A percentile compares a stretch with the other conserved stretches of the same genome.
Conservation (phyloP, 2,888 invertebrate species). For the Aspidiotus rigidus region DNA sequence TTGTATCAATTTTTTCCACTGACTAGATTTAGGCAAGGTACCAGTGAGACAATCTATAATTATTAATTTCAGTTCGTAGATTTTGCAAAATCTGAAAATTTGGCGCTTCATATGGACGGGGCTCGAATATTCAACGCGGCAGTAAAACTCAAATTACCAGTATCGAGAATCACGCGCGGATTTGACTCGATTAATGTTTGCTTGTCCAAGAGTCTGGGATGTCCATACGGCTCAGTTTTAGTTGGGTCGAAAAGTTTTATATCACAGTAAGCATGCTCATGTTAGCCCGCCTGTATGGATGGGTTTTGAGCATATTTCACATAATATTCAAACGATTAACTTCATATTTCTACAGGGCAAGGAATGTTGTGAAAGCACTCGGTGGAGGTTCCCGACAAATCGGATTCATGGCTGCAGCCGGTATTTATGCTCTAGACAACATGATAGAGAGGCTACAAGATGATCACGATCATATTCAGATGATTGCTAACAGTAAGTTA, state of each 20-base stretch:
- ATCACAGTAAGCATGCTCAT: not conserved
- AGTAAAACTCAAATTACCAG: conserved; percentile 54
- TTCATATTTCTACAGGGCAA: conserved; percentile 52
- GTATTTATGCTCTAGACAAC: conserved; percentile 71
- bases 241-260: conserved; percentile 68
- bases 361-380: conserved; percentile 70
- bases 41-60: not conserved
- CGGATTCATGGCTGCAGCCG: conserved; percentile 85
- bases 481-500: conserved; percentile 57
- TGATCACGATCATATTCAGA: conserved; percentile 63
- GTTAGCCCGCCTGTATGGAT: too few relatives aligned
- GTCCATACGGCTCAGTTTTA: conserved; percentile 79
- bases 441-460: conserved; percentile 58
- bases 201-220: conserved; percentile 83
- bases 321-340: too few relatives aligned
- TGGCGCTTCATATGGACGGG: conserved; percentile 85
- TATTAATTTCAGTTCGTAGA: conserved; percentile 36
- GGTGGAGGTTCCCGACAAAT: conserved; percentile 92
- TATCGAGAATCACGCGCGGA: conserved; percentile 56
- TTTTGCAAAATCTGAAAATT: conserved; percentile 41
- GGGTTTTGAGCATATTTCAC: too few relatives aligned
- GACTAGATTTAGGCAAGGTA: not conserved
- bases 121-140: conserved; percentile 86
- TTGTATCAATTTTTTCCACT: too few relatives aligned
- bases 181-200: conserved; percentile 79